Conservation (phyloP, 2,797 vertebrate species). For the Oreortyx pictus region DNA sequence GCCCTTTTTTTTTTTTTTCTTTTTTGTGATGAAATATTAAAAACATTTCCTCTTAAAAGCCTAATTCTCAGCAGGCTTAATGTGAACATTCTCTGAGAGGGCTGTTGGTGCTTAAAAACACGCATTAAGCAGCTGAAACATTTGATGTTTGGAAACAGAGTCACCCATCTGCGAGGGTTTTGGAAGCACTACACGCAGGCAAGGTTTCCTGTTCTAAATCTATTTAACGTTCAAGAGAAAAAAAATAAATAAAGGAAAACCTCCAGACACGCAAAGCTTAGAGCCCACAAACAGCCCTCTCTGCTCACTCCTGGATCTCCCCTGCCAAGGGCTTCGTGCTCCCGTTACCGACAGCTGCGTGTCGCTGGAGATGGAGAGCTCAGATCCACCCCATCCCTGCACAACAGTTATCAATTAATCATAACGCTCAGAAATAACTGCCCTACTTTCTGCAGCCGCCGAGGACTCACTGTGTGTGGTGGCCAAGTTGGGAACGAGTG, state of each 20-base stretch:
- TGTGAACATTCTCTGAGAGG: background rate
- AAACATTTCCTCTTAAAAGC: background rate
- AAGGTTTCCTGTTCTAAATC: constrained; percentile 21
- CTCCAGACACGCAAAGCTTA: background rate
- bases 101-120: background rate
- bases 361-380: rapidly evolving
- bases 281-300: background rate
- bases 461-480: background rate
- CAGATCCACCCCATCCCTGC: background rate
- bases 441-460: constrained; percentile 22
- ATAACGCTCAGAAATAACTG: constrained; percentile 27
- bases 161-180: constrained; percentile 27
- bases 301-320: background rate
- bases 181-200: background rate
- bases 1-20: background rate
- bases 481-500: background rate
- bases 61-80: background rate
- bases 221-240: background rate
- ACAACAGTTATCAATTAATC: constrained; percentile 49
- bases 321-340: background rate
- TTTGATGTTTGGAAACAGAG: constrained; percentile 47
- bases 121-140: constrained; percentile 31
- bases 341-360: background rate
- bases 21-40: background rate
- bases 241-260: background rate